phyloP scores from a whole-genome alignment of 2,888 invertebrate species.

The Abrostola tripartita region DNA sequence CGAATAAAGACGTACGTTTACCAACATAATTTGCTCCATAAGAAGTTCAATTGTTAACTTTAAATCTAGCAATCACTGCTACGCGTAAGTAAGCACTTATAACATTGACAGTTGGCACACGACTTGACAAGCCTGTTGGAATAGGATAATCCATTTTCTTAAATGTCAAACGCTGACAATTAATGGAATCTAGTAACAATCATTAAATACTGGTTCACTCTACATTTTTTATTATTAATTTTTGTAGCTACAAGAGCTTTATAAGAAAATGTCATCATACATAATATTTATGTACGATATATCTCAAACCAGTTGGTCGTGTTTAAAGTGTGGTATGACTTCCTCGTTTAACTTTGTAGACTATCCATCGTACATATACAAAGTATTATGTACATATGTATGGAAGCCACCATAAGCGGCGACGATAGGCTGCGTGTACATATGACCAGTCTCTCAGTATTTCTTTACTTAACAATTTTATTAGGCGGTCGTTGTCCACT shows the following conservation, averaged over 20 bases:
- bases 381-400: conserved; percentile 14
- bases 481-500: too few relatives aligned
- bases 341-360: conserved; percentile 58
- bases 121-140: conserved; percentile 7
- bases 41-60: conserved; percentile 11
- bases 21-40: too few relatives aligned
- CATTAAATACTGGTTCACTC: not conserved
- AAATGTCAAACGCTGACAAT: conserved; percentile 43
- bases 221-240: conserved; percentile 21
- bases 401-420: conserved; percentile 25
- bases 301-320: conserved; percentile 60
- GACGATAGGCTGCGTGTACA: conserved; percentile 16
- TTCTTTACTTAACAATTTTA: too few relatives aligned
- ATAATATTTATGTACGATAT: conserved; percentile 59
- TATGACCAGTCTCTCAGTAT: too few relatives aligned
- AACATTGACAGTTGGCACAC: conserved; percentile 15
- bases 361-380: conserved; percentile 34
- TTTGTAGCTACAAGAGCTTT: conserved; percentile 14
- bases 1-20: too few relatives aligned
- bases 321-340: conserved; percentile 54
- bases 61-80: conserved; percentile 13
- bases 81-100: not conserved
- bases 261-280: conserved; percentile 60
- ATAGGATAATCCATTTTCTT: conserved; percentile 29
- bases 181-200: conserved; percentile 2